phyloP scores from a whole-genome alignment of 2,113 vertebrate species.

The Megaleporinus macrocephalus region DNA sequence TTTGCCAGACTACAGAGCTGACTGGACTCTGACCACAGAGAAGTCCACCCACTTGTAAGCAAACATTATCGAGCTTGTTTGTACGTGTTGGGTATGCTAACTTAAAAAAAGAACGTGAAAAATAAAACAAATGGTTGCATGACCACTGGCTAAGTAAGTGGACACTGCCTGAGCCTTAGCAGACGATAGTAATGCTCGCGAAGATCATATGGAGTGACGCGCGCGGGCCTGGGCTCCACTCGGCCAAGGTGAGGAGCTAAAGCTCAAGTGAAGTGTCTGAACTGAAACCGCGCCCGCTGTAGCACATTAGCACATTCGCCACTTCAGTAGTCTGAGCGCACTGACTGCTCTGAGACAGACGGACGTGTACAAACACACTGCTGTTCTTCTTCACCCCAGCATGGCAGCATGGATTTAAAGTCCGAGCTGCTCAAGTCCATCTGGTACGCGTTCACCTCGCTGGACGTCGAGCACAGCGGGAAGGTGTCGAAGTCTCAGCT shows the following conservation, averaged over 20 bases:
- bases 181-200: no score
- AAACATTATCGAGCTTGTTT: not conserved
- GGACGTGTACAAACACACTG: not conserved
- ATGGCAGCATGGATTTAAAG: conserved; percentile 52
- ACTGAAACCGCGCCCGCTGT: not conserved
- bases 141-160: no score
- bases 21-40: conserved; percentile 45
- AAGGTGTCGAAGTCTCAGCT: conserved; percentile 92
- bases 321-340: not conserved
- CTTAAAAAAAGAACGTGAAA: no score
- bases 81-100: not conserved
- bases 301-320: not conserved
- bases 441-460: conserved; percentile 88
- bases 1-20: not conserved
- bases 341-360: no score
- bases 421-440: conserved; percentile 87
- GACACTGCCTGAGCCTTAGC: no score
- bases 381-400: not conserved
- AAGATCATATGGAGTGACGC: no score
- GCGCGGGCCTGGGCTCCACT: not conserved
- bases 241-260: not conserved
- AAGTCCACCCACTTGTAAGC: not conserved
- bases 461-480: conserved; percentile 88
- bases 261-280: no score
- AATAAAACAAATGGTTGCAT: no score